These are phyloP conservation scores for Drosophila serrata DNA, from an alignment of 1,140 invertebrate species.

Conservation along the genomic window DNA sequence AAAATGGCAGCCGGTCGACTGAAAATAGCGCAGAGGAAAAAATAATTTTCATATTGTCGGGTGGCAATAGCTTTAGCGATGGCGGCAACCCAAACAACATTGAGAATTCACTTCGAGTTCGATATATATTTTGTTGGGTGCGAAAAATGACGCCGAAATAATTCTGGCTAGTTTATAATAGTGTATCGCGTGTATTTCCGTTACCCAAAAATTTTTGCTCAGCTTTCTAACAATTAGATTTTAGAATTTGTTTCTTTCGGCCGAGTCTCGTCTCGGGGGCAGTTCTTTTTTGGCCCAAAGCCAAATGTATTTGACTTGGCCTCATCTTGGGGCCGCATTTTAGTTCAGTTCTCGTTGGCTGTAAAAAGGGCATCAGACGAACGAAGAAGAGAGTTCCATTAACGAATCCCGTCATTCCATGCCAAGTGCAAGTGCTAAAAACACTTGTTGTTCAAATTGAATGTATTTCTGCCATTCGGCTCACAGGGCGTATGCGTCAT, in stretches of 20 bases:
- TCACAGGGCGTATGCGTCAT: constrained; percentile 50
- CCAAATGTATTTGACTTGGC: constrained; percentile 66
- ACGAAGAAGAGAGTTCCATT: constrained; percentile 46
- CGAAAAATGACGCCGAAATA: constrained; percentile 66
- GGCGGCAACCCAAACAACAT: constrained; percentile 32
- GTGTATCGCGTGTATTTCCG: constrained; percentile 39
- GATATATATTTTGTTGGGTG: constrained; percentile 47
- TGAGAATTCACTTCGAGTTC: constrained; percentile 42
- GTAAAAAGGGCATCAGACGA: constrained; percentile 58
- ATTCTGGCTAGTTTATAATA: constrained; percentile 49
- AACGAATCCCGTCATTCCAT: constrained; percentile 43
- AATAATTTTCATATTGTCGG: constrained; percentile 44
- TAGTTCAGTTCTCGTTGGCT: constrained; percentile 30
- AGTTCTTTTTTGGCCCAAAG: constrained; percentile 38
- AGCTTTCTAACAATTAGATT: constrained; percentile 44
- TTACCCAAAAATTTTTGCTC: constrained; percentile 21
- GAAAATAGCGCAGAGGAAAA: constrained; percentile 52
- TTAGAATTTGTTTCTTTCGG: constrained; percentile 29
- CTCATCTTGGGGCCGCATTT: constrained; percentile 41
- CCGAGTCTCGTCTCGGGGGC: constrained; percentile 19
- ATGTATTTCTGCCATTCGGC: background rate
- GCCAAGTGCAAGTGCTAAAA: constrained; percentile 37
- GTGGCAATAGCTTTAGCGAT: background rate
- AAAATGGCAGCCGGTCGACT: constrained; percentile 60
- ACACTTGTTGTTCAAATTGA: constrained; percentile 31